A percentile compares a stretch with the other conserved stretches of the same genome.
These are phyloP conservation scores for Drosophila silvestris DNA, from an alignment of 2,888 invertebrate species.

Conservation along the genomic window DNA sequence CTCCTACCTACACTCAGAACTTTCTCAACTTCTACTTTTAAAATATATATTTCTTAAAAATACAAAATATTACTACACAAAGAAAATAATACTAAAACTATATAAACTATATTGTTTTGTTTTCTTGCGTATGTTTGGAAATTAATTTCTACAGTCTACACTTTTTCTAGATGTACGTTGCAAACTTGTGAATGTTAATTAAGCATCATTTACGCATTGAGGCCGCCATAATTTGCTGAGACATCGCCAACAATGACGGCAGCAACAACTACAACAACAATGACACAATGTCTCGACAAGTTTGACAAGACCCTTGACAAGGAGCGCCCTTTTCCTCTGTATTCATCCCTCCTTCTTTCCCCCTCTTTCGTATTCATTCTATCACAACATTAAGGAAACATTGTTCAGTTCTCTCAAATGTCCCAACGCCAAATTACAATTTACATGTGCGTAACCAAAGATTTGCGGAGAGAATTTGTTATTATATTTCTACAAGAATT, in stretches of 20 bases:
- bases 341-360: neutral
- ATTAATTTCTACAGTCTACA: neutral
- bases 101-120: neutral
- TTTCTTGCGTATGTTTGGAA: neutral
- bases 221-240: conserved; percentile 76
- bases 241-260: conserved; percentile 45
- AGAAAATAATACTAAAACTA: neutral
- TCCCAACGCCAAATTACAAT: conserved; percentile 39
- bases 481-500: neutral
- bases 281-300: conserved; percentile 72
- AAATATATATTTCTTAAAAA: neutral
- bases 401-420: conserved; percentile 19
- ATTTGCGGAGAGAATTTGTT: conserved; percentile 33
- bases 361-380: neutral
- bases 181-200: conserved; percentile 72
- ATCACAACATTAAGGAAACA: conserved; percentile 2
- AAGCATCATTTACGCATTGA: conserved; percentile 79
- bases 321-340: conserved; percentile 9
- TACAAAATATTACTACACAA: neutral
- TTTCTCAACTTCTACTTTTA: neutral
- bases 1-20: neutral
- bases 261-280: conserved; percentile 30
- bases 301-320: conserved; percentile 69
- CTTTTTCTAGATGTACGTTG: conserved; percentile 4
- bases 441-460: conserved; percentile 37